A percentile compares a stretch with the other conserved stretches of the same genome.
Evolutionary conservation across 1,140 invertebrate species (phyloP).

Genomic region (Orchestia grillus): DNA sequence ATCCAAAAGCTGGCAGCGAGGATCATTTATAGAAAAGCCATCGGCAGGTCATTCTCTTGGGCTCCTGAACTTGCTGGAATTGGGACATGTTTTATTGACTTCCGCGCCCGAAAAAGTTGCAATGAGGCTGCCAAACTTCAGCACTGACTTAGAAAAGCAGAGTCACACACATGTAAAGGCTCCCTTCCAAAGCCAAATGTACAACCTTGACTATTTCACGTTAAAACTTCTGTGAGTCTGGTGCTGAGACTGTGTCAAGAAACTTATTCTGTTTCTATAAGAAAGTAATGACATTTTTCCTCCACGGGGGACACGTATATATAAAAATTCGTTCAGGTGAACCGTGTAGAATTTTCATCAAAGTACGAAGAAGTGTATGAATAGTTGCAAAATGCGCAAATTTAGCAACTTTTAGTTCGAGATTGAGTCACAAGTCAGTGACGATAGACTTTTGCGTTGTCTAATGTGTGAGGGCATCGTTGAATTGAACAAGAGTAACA

Average conservation of each 20-base stretch:
- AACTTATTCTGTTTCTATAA: background rate
- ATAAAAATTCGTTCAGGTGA: too few species aligned
- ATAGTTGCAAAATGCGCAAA: too few species aligned
- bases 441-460: too few species aligned
- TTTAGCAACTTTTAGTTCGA: too few species aligned
- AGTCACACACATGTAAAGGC: background rate
- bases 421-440: too few species aligned
- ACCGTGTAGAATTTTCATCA: background rate
- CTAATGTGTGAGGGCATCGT: too few species aligned
- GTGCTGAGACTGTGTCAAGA: background rate
- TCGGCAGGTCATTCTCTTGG: conserved; percentile 5
- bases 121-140: conserved; percentile 35
- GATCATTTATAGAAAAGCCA: conserved; percentile 1
- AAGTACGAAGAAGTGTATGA: background rate
- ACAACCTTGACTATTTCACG: background rate
- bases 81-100: conserved; percentile 15
- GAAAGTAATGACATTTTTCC: background rate
- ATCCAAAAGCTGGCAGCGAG: background rate
- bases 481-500: too few species aligned
- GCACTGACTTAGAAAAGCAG: conserved; percentile 19
- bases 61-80: background rate
- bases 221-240: background rate
- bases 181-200: background rate
- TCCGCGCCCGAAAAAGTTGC: background rate
- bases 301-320: too few species aligned